Percentiles rank a stretch among this genome's conserved stretches.
These are phyloP conservation scores for Lysiphlebus fabarum DNA, from an alignment of 1,140 invertebrate species.

Conservation along the genomic window DNA sequence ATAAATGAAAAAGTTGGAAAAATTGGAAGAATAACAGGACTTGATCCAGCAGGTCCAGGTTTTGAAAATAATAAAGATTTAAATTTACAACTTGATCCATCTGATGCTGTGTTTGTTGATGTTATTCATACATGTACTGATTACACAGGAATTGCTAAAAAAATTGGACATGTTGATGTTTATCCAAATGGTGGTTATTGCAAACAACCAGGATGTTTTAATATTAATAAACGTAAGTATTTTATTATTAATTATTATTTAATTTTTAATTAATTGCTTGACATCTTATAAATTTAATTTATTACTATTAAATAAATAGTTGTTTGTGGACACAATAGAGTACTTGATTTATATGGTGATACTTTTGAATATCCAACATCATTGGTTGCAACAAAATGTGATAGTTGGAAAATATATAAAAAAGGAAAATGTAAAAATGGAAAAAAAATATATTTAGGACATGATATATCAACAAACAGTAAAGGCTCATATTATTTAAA, in stretches of 20 bases:
- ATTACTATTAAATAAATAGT: conserved; percentile 32
- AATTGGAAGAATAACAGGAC: conserved; percentile 63
- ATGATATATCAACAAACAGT: conserved; percentile 25
- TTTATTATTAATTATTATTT: too few relatives aligned
- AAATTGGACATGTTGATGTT: conserved; percentile 72
- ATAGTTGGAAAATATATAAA: conserved; percentile 57
- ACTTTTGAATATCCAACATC: conserved; percentile 49
- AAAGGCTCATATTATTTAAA: conserved; percentile 39
- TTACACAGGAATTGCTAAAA: conserved; percentile 52
- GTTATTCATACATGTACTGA: conserved; percentile 69
- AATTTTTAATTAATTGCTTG: too few relatives aligned
- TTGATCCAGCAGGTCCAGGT: conserved; percentile 70
- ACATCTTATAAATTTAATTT: conserved; percentile 1
- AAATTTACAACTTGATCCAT: conserved; percentile 58
- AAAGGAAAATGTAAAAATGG: conserved; percentile 54
- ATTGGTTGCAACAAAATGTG: conserved; percentile 56
- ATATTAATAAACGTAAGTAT: conserved; percentile 38
- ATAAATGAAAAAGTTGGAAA: conserved; percentile 45
- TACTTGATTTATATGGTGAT: conserved; percentile 52
- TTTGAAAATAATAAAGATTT: conserved; percentile 57
- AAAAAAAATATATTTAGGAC: conserved; percentile 57
- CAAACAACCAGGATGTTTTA: conserved; percentile 61
- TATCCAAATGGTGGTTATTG: conserved; percentile 71
- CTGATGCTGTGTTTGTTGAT: conserved; percentile 70
- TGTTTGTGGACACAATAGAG: conserved; percentile 51